A percentile compares a stretch with the other conserved stretches of the same genome.
Evolutionary conservation across 1,140 invertebrate species (phyloP).

Genomic region (Papilio helenus): DNA sequence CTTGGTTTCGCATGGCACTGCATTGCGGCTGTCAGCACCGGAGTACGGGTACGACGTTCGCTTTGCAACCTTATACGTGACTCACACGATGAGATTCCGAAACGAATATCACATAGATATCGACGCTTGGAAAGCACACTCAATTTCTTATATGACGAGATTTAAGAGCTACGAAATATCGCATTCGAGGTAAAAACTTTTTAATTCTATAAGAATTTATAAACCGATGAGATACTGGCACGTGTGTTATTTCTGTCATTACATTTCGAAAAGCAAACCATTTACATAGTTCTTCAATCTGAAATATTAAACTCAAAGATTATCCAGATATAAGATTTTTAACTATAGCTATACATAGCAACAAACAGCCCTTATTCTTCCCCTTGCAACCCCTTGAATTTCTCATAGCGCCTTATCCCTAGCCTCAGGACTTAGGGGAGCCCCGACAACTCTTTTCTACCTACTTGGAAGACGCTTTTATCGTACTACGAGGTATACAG

Average conservation of each 20-base stretch:
- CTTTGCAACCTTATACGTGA: conserved; percentile 18
- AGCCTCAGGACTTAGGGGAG: conserved; percentile 17
- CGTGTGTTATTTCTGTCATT: too few species aligned
- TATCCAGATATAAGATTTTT: not conserved
- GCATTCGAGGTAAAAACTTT: not conserved
- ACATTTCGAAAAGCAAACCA: too few species aligned
- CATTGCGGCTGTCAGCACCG: conserved; percentile 29
- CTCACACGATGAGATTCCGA: not conserved
- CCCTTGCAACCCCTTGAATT: conserved; percentile 21
- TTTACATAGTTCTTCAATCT: too few species aligned
- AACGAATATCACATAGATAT: not conserved
- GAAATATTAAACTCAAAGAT: too few species aligned
- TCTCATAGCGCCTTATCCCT: conserved; percentile 26
- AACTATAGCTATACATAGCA: not conserved
- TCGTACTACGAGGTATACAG: not conserved
- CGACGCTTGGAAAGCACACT: not conserved
- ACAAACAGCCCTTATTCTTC: conserved; percentile 21
- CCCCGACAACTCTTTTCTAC: conserved; percentile 3
- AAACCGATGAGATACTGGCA: not conserved
- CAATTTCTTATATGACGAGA: not conserved
- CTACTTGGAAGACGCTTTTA: conserved; percentile 19
- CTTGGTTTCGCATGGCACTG: not conserved
- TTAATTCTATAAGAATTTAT: not conserved
- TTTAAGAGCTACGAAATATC: not conserved
- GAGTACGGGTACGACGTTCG: conserved; percentile 6